A percentile compares a stretch with the other conserved stretches of the same genome.
Evolutionary conservation across 2,113 vertebrate species (phyloP).

Genomic region (Colossoma macropomum): DNA sequence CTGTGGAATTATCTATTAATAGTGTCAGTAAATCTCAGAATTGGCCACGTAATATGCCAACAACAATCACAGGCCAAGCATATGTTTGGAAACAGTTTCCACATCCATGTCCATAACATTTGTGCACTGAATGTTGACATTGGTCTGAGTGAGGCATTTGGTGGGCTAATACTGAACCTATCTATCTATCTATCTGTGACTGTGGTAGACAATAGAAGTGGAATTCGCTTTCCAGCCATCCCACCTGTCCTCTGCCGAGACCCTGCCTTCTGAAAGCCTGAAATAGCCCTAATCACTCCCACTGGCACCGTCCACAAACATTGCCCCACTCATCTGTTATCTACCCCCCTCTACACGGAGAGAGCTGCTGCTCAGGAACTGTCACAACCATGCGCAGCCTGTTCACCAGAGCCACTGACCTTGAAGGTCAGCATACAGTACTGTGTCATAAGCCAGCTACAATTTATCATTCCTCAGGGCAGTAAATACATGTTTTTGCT

Average conservation of each 20-base stretch:
- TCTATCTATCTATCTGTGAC: slow-evolving; percentile 6
- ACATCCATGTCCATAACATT: slow-evolving; percentile 21
- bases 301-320: slow-evolving; percentile 30
- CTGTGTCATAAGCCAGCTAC: neutral
- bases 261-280: slow-evolving; percentile 27
- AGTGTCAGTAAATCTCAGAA: neutral
- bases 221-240: slow-evolving; percentile 1
- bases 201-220: slow-evolving; percentile 45
- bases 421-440: neutral
- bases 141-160: slow-evolving; percentile 29
- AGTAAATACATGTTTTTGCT: too few species aligned
- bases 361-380: slow-evolving; percentile 1
- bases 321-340: slow-evolving; percentile 38
- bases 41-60: neutral
- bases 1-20: neutral
- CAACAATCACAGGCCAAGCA: neutral
- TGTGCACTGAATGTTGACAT: slow-evolving; percentile 27
- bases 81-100: slow-evolving; percentile 10
- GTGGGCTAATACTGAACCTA: neutral
- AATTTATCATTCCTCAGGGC: too few species aligned
- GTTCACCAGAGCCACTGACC: neutral
- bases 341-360: slow-evolving; percentile 13
- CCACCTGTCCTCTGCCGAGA: slow-evolving; percentile 50
- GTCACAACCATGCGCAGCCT: neutral
- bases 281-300: slow-evolving; percentile 50